These are phyloP conservation scores for Trichogramma dendrolimi DNA, from an alignment of 2,888 invertebrate genomes.

Conservation along the genomic window DNA sequence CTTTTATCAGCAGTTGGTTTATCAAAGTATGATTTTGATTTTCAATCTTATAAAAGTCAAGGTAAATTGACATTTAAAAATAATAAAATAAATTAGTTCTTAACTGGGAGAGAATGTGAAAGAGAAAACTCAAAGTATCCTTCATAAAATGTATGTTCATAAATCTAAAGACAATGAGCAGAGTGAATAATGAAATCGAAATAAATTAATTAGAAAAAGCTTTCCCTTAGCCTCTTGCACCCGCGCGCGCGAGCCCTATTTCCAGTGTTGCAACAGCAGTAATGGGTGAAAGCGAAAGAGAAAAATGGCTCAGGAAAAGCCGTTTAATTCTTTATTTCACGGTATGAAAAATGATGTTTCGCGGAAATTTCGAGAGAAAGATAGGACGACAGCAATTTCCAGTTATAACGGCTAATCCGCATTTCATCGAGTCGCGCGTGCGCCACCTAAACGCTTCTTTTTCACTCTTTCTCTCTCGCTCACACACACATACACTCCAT, in stretches of 20 bases:
- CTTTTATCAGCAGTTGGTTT: too few relatives aligned
- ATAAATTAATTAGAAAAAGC: conserved; percentile 22
- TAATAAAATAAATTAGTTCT: too few relatives aligned
- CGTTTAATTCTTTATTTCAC: conserved; percentile 28
- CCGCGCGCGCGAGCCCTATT: neutral
- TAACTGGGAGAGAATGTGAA: too few relatives aligned
- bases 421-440: conserved; percentile 44
- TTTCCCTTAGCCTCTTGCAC: too few relatives aligned
- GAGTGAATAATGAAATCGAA: neutral
- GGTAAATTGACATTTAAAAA: too few relatives aligned
- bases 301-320: conserved; percentile 26
- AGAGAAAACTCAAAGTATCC: too few relatives aligned
- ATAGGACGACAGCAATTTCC: conserved; percentile 46
- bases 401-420: conserved; percentile 52
- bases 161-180: neutral
- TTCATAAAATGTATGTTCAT: too few relatives aligned
- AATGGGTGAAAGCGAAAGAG: conserved; percentile 8
- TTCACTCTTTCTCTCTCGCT: conserved; percentile 39
- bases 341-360: conserved; percentile 28
- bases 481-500: conserved; percentile 46
- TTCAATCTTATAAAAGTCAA: too few relatives aligned
- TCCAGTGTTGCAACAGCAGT: too few relatives aligned
- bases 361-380: conserved; percentile 29
- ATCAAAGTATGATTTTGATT: too few relatives aligned
- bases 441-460: conserved; percentile 20